Evolutionary conservation across 2,888 invertebrate species (phyloP), one percentile per base, ranked within the genome.

Genomic region (Drosophila silvestris): DNA sequence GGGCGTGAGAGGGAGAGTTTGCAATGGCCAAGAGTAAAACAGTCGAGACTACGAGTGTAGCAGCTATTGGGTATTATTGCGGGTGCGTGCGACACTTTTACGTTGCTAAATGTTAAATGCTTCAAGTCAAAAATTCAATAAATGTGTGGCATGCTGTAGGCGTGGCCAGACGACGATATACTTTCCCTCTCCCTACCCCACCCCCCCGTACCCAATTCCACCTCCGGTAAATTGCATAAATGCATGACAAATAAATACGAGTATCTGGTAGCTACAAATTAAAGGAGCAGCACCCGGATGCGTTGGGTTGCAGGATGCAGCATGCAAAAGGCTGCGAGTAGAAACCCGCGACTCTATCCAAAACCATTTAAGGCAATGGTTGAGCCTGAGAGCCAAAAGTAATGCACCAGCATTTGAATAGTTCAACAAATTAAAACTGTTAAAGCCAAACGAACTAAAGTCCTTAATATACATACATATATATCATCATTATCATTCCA

Each of bases 51-150:
- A 44, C 16, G 16, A 22, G 47, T 9, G 47, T 16, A 16, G 47
- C 47, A 47, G 47, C 22, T 9, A 47, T 47, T 54, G 76, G 59
- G 50, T 47, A 60, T 65, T 81, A 68, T 71, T 62, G 65, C 81
- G 77, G 76, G 64, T 79, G 78, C 77, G 72, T 81, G 65, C 79
- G 69, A 82, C 83, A 83, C 81, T 83, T 88, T 74, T 81, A 59
- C 79, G 70, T 81, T 89, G 47, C 28, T 74, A 85, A 89, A 83
- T 83, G 84, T 86, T 77, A 84, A 87, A 89, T 80, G 82, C 90
- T 87, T 79, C 75, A 84, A 85, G 89, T 87, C 89, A 85, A 77
- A 89, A 85, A 89, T 87, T 89, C 87, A 89, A 85, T 85, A 85
- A 87, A 89, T 81, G 78, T 74, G 61, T 64, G 75, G 75, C 65